Evolutionary conservation across 2,888 invertebrate species (phyloP).

Genomic region (Microctonus hyperodae): DNA sequence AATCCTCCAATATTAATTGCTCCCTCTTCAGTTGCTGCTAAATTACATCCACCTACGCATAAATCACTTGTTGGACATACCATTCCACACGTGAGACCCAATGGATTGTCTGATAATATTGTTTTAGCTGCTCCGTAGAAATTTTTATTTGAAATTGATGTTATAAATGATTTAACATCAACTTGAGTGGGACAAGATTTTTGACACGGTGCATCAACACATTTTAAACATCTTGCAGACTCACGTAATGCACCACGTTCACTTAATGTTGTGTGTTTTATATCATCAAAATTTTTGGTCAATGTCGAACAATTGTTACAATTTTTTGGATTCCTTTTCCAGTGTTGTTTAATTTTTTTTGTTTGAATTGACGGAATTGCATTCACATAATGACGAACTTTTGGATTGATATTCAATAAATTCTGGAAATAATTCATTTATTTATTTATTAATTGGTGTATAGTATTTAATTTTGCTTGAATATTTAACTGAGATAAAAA

Average conservation of each 20-base stretch:
- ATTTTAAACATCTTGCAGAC: slow-evolving; percentile 88
- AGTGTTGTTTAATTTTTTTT: slow-evolving; percentile 87
- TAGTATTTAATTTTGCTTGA: too few relatives aligned
- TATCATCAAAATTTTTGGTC: slow-evolving; percentile 92
- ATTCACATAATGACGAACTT: slow-evolving; percentile 76
- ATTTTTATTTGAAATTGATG: slow-evolving; percentile 96
- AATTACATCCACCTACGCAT: slow-evolving; percentile 97
- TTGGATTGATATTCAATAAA: slow-evolving; percentile 85
- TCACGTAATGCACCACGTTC: slow-evolving; percentile 93
- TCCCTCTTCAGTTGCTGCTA: slow-evolving; percentile 95
- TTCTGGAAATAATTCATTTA: slow-evolving; percentile 70
- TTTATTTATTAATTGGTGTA: background rate
- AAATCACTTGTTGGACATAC: slow-evolving; percentile 98
- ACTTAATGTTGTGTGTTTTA: slow-evolving; percentile 96
- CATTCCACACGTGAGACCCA: slow-evolving; percentile 97
- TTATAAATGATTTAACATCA: slow-evolving; percentile 96
- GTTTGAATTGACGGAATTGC: slow-evolving; percentile 85
- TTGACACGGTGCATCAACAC: slow-evolving; percentile 97
- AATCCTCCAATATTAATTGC: slow-evolving; percentile 98
- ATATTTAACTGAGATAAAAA: too few relatives aligned
- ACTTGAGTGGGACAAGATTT: slow-evolving; percentile 98
- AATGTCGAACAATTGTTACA: slow-evolving; percentile 61
- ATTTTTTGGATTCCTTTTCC: slow-evolving; percentile 82
- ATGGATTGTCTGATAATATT: slow-evolving; percentile 96
- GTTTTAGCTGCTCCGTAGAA: slow-evolving; percentile 97